Percentiles rank a stretch among this genome's conserved stretches.
Conservation (phyloP, 2,113 vertebrate species). For the Paradoxurus hermaphroditus region DNA sequence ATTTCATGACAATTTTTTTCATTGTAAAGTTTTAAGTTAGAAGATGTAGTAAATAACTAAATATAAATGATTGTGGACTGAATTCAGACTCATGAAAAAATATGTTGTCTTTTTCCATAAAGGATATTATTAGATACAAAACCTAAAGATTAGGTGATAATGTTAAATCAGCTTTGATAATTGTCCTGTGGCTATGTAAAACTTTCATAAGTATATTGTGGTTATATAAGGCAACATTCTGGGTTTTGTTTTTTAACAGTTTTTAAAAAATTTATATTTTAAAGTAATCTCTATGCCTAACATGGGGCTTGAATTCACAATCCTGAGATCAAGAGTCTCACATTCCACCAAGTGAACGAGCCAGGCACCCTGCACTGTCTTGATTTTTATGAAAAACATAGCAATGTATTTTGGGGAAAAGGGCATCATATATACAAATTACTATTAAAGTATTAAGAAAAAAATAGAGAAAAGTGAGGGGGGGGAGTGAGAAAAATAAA, state of each 20-base stretch:
- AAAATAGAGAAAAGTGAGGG: background rate
- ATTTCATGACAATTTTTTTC: background rate
- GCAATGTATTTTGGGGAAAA: background rate
- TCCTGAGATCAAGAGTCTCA: background rate
- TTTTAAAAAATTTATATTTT: background rate
- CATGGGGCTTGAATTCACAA: background rate
- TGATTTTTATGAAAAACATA: background rate
- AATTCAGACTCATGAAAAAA: background rate
- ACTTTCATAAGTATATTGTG: background rate
- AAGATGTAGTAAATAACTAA: background rate
- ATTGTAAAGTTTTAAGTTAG: background rate
- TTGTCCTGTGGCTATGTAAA: background rate
- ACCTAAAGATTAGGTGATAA: background rate
- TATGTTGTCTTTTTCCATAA: background rate
- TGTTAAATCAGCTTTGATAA: background rate
- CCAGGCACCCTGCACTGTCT: background rate
- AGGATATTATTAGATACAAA: background rate
- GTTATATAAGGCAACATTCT: background rate
- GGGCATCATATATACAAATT: background rate
- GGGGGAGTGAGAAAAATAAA: background rate
- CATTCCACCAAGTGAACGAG: background rate
- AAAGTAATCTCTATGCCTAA: background rate
- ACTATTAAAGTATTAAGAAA: background rate
- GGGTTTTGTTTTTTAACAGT: background rate
- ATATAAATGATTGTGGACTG: background rate